Conservation (phyloP, 2,888 invertebrate genomes). For the Beris morrisii region DNA sequence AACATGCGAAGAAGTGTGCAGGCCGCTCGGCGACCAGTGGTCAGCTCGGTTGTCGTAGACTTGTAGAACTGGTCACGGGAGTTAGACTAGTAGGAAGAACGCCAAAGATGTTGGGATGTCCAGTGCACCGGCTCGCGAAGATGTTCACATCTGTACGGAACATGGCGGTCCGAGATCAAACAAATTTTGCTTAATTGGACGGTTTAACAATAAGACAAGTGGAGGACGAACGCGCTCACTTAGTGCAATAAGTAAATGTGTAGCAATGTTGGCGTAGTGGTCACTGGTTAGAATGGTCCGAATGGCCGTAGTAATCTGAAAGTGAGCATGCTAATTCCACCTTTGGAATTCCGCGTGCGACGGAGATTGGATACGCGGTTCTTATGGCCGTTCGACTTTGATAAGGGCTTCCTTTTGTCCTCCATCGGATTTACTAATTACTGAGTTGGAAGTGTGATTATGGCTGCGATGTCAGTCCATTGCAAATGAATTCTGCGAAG, state of each 20-base stretch:
- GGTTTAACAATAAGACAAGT: conserved; percentile 38
- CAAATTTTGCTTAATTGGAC: conserved; percentile 40
- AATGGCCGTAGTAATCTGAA: conserved; percentile 1
- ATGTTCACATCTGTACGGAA: conserved; percentile 30
- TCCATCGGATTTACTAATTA: not conserved
- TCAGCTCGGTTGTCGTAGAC: conserved; percentile 12
- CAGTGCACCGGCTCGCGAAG: conserved; percentile 20
- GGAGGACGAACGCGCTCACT: no score
- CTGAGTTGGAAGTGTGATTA: no score
- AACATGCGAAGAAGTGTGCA: no score
- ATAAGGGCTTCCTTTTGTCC: not conserved
- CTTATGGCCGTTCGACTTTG: no score
- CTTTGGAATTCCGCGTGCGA: conserved; percentile 1
- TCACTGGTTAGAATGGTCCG: not conserved
- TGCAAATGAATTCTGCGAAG: no score
- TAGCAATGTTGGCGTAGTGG: conserved; percentile 5
- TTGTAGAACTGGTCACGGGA: conserved; percentile 23
- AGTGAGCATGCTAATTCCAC: conserved; percentile 34
- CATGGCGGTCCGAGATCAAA: conserved; percentile 38
- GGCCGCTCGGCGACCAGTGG: conserved; percentile 5
- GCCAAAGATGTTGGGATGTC: not conserved
- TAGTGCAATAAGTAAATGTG: not conserved
- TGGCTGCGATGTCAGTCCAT: no score
- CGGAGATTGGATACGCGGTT: no score
- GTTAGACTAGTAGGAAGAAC: conserved; percentile 20